phyloP scores from a whole-genome alignment of 2,797 vertebrate species.

The Manis crassicaudata region DNA sequence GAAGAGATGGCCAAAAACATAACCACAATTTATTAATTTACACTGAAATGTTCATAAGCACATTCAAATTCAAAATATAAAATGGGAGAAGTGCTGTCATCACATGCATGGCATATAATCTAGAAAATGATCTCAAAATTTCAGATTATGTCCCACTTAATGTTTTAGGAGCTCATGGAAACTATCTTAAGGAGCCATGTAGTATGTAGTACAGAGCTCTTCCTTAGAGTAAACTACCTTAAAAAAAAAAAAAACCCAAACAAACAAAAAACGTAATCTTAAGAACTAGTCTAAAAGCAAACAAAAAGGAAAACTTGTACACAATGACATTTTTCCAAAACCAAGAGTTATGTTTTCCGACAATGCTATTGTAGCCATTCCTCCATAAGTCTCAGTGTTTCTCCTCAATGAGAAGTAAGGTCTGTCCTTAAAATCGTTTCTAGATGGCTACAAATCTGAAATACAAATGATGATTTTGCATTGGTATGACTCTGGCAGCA shows the following conservation, averaged over 20 bases:
- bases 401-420: not conserved
- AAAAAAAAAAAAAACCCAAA: not conserved
- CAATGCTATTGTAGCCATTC: not conserved
- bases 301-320: not conserved
- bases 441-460: constrained; percentile 12
- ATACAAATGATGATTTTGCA: not conserved
- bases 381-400: not conserved
- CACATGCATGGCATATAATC: not conserved
- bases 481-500: not conserved
- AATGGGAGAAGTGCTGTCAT: not conserved
- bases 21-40: not conserved
- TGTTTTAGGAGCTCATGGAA: constrained; percentile 59
- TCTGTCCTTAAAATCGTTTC: constrained; percentile 25
- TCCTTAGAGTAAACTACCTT: constrained; percentile 55
- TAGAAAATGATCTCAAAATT: not conserved
- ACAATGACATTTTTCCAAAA: not conserved
- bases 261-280: not conserved
- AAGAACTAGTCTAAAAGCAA: not conserved
- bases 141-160: not conserved
- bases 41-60: not conserved
- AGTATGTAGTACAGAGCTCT: not conserved
- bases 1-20: not conserved
- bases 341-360: not conserved
- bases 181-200: not conserved
- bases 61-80: not conserved